Percentiles rank a stretch among this genome's conserved stretches.
Evolutionary conservation across 1,140 invertebrate genomes (phyloP).

Genomic region (Callitettix versicolor): DNA sequence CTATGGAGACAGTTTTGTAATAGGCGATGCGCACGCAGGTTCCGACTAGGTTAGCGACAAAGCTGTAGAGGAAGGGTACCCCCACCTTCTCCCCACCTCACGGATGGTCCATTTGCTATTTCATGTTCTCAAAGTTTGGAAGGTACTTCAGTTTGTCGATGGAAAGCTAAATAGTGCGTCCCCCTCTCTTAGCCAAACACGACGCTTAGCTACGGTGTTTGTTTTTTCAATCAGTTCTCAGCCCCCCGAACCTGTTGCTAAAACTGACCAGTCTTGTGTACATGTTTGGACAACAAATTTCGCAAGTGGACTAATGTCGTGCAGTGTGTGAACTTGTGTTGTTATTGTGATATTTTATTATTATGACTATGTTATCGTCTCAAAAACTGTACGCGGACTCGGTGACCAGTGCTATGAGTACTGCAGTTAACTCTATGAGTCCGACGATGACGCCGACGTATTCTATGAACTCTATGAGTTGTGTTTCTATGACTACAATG

Average conservation of each 20-base stretch:
- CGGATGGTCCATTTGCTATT: constrained; percentile 18
- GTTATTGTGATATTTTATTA: constrained; percentile 1
- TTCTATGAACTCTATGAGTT: constrained; percentile 67
- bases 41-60: too few relatives aligned
- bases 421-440: constrained; percentile 50
- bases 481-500: constrained; percentile 44
- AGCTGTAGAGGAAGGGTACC: too few relatives aligned
- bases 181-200: constrained; percentile 23
- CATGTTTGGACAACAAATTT: constrained; percentile 9
- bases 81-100: neutral
- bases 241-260: constrained; percentile 15
- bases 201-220: constrained; percentile 19
- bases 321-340: neutral
- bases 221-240: constrained; percentile 23
- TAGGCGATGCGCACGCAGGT: constrained; percentile 5
- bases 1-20: neutral
- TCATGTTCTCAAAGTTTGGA: constrained; percentile 24
- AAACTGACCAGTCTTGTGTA: constrained; percentile 14
- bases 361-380: constrained; percentile 29
- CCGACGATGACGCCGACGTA: constrained; percentile 59
- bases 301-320: neutral
- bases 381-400: constrained; percentile 42
- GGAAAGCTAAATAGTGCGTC: constrained; percentile 29
- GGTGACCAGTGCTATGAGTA: constrained; percentile 38
- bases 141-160: constrained; percentile 29